phyloP scores from a whole-genome alignment of 1,140 invertebrate genomes.

The Euschistus heros region DNA sequence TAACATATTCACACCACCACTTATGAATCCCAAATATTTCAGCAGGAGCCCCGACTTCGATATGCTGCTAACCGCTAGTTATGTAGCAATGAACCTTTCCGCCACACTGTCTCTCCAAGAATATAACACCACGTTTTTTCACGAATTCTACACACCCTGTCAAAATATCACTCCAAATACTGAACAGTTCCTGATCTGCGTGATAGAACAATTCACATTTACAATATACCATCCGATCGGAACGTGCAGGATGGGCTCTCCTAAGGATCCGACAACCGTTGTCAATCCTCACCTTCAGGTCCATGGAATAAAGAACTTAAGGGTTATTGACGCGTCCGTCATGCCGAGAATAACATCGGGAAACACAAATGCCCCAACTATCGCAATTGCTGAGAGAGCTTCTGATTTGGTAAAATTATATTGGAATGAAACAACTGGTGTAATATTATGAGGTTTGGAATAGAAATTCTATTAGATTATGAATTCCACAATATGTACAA shows the following conservation, averaged over 20 bases:
- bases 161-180: slow-evolving; percentile 39
- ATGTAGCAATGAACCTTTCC: slow-evolving; percentile 43
- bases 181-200: slow-evolving; percentile 45
- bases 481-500: no score
- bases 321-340: slow-evolving; percentile 26
- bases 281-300: slow-evolving; percentile 34
- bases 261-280: slow-evolving; percentile 36
- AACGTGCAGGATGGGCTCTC: slow-evolving; percentile 56
- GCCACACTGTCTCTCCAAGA: slow-evolving; percentile 48
- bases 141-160: slow-evolving; percentile 47
- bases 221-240: slow-evolving; percentile 65
- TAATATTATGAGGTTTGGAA: background rate
- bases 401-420: slow-evolving; percentile 29
- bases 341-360: slow-evolving; percentile 23
- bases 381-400: slow-evolving; percentile 25
- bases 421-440: slow-evolving; percentile 5
- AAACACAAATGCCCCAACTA: slow-evolving; percentile 26
- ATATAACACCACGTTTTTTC: slow-evolving; percentile 44
- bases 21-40: slow-evolving; percentile 11
- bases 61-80: background rate
- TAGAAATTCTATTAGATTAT: no score
- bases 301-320: slow-evolving; percentile 15
- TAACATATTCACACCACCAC: background rate
- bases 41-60: background rate
- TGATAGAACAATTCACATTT: slow-evolving; percentile 33